Conservation (phyloP, 2,888 invertebrate species). For the Crocallis elinguaria region DNA sequence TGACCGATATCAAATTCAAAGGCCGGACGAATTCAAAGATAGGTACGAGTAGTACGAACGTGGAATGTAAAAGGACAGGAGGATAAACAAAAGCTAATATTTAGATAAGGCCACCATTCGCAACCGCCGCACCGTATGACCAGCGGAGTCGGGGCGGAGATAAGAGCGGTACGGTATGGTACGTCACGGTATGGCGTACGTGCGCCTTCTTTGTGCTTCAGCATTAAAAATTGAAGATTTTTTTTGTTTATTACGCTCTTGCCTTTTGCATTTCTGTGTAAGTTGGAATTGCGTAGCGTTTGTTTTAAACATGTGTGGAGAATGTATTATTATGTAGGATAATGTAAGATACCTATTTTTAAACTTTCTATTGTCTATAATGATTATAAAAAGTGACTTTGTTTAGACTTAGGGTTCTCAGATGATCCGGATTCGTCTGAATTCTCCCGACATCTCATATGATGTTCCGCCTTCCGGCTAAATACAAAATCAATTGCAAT, state of each 20-base stretch:
- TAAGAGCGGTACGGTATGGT: slow-evolving; percentile 49
- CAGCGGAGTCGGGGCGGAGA: slow-evolving; percentile 50
- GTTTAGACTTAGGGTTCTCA: too few relatives aligned
- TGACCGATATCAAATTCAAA: slow-evolving; percentile 54
- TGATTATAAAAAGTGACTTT: too few relatives aligned
- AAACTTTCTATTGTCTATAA: too few relatives aligned
- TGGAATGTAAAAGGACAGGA: slow-evolving; percentile 63
- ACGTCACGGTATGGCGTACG: slow-evolving; percentile 62
- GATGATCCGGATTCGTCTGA: too few relatives aligned
- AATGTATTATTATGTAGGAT: too few relatives aligned
- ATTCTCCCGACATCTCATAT: too few relatives aligned
- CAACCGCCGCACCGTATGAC: slow-evolving; percentile 46
- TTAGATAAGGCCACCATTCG: slow-evolving; percentile 67
- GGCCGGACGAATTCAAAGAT: slow-evolving; percentile 59
- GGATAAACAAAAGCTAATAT: slow-evolving; percentile 72
- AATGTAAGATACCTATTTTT: too few relatives aligned
- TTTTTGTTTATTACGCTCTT: slow-evolving; percentile 33
- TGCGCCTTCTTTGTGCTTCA: slow-evolving; percentile 61
- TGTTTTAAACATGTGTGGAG: background rate
- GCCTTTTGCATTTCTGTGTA: slow-evolving; percentile 8
- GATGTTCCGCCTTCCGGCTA: too few relatives aligned
- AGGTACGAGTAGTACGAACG: slow-evolving; percentile 52
- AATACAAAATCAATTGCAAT: too few relatives aligned
- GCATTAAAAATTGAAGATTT: slow-evolving; percentile 48
- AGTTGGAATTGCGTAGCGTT: background rate